phyloP scores from a whole-genome alignment of 2,113 vertebrate species.

The pig (Sus scrofa) region T2T-Sscrofa CM000817.6:23907001-23907500 shows the following conservation, averaged over 20 bases:
- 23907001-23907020: not conserved
- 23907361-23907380: constrained; percentile 42
- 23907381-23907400: constrained; percentile 65
- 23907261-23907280: not conserved
- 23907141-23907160: not conserved
- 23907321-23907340: constrained; percentile 29
- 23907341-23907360: not conserved
- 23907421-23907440: constrained; percentile 18
- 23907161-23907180: constrained; percentile 28
- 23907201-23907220: not conserved
- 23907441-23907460: constrained; percentile 52
- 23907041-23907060: not conserved
- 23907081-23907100: not conserved
- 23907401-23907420: constrained; percentile 67
- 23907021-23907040: not conserved
- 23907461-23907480: constrained; percentile 17
- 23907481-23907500: too few relatives aligned
- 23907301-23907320: not conserved
- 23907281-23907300: not conserved
- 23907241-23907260: not conserved
- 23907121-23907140: constrained; percentile 40
- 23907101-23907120: not conserved
- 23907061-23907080: not conserved
- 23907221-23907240: not conserved
- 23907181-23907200: constrained; percentile 31